phyloP scores from a whole-genome alignment of 2,113 vertebrate genomes.

The Nesogale talazaci region DNA sequence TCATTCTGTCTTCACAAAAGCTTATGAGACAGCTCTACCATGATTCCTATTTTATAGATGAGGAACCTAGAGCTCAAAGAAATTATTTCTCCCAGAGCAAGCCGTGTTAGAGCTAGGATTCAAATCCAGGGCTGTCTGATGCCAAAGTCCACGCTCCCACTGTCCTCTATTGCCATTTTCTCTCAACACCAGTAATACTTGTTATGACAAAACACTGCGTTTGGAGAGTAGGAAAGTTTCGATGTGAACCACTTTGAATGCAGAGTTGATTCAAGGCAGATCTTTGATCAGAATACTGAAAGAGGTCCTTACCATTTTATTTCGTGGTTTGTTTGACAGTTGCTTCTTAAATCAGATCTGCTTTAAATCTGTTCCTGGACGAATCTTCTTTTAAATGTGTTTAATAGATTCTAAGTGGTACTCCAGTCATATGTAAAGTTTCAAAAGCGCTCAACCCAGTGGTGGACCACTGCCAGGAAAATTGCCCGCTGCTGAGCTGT shows the following conservation, averaged over 20 bases:
- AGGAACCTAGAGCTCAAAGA: background rate
- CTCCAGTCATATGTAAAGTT: slow-evolving; percentile 81
- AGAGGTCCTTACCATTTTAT: slow-evolving; percentile 26
- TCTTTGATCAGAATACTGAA: slow-evolving; percentile 40
- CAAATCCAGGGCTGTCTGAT: background rate
- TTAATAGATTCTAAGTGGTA: slow-evolving; percentile 82
- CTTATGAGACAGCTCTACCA: background rate
- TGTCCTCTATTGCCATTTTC: rapidly evolving
- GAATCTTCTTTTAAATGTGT: slow-evolving; percentile 79
- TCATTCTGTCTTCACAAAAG: background rate
- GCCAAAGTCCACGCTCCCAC: background rate
- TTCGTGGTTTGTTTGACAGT: slow-evolving; percentile 77
- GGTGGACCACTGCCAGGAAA: slow-evolving; percentile 76
- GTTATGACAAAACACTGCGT: background rate
- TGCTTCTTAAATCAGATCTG: slow-evolving; percentile 82
- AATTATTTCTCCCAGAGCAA: background rate
- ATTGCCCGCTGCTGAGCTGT: slow-evolving; percentile 78
- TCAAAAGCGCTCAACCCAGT: slow-evolving; percentile 74
- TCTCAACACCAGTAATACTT: background rate
- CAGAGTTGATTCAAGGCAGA: slow-evolving; percentile 28
- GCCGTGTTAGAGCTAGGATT: background rate
- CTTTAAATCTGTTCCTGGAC: slow-evolving; percentile 84
- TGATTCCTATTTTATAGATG: background rate
- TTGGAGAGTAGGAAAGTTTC: background rate
- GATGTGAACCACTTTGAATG: background rate